These are phyloP conservation scores for Liodrosophila aerea DNA, from an alignment of 2,888 invertebrate genomes.

Conservation along the genomic window DNA sequence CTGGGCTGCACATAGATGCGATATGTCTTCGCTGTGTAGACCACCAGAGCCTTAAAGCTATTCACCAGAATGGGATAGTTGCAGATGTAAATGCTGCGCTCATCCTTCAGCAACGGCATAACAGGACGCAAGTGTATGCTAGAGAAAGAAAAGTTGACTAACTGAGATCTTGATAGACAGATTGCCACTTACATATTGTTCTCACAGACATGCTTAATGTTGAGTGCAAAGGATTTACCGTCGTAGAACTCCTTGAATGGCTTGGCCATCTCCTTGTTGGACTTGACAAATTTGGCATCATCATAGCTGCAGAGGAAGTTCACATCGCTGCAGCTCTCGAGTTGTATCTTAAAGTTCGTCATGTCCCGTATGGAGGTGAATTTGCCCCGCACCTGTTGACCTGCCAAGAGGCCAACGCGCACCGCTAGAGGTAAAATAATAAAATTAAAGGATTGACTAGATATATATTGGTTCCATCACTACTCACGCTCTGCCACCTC, in stretches of 20 bases:
- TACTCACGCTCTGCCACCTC: slow-evolving; percentile 64
- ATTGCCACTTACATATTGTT: slow-evolving; percentile 81
- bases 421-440: slow-evolving; percentile 61
- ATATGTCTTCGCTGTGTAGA: slow-evolving; percentile 84
- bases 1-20: slow-evolving; percentile 87
- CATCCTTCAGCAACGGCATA: slow-evolving; percentile 79
- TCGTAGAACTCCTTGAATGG: slow-evolving; percentile 84
- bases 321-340: slow-evolving; percentile 79
- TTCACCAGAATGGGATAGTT: slow-evolving; percentile 85
- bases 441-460: not conserved
- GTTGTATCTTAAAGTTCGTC: slow-evolving; percentile 80
- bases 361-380: slow-evolving; percentile 78
- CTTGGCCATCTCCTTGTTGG: slow-evolving; percentile 76
- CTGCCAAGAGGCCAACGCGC: slow-evolving; percentile 75
- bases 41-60: slow-evolving; percentile 85
- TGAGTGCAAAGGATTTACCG: slow-evolving; percentile 80
- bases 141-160: slow-evolving; percentile 67
- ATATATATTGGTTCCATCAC: slow-evolving; percentile 34
- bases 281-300: slow-evolving; percentile 80
- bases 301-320: slow-evolving; percentile 80
- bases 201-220: slow-evolving; percentile 79
- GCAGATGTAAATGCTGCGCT: slow-evolving; percentile 83
- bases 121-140: slow-evolving; percentile 88
- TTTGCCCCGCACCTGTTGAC: slow-evolving; percentile 81
- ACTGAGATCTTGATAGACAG: too few relatives aligned